Conservation (phyloP, 2,888 invertebrate species). For the Xylocampa areola region DNA sequence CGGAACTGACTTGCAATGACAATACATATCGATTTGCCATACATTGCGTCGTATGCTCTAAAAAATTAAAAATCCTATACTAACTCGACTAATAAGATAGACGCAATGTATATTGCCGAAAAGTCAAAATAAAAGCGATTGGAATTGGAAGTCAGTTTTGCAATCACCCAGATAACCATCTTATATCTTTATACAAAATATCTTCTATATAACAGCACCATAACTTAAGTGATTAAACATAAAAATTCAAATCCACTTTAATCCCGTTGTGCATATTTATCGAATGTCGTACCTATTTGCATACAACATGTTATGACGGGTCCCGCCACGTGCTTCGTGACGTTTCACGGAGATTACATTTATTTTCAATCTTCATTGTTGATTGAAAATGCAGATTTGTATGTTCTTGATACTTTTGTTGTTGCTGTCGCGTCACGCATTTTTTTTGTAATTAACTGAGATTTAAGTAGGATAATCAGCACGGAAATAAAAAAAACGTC, state of each 20-base stretch:
- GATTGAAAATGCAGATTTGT: slow-evolving; percentile 63
- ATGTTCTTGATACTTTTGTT: slow-evolving; percentile 38
- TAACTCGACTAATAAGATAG: no score
- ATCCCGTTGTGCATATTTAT: slow-evolving; percentile 67
- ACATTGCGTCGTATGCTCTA: no score
- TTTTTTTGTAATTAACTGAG: slow-evolving; percentile 14
- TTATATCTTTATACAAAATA: not conserved
- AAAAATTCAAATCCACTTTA: slow-evolving; percentile 55
- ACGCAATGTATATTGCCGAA: no score
- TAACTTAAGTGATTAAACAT: slow-evolving; percentile 47
- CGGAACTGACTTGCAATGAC: no score
- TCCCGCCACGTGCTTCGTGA: slow-evolving; percentile 71
- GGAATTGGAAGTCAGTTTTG: no score
- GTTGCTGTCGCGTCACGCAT: slow-evolving; percentile 19
- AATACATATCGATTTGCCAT: no score
- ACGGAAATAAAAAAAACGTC: not conserved
- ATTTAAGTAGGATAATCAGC: not conserved
- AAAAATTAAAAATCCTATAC: no score
- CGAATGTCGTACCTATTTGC: slow-evolving; percentile 69
- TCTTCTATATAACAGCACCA: not conserved
- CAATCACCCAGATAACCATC: no score
- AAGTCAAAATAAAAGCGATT: no score
- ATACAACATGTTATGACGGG: slow-evolving; percentile 66
- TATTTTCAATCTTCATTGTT: slow-evolving; percentile 79
- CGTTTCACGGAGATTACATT: slow-evolving; percentile 82